Conservation (phyloP, 2,113 vertebrate species). For the Anguilla japonica region DNA sequence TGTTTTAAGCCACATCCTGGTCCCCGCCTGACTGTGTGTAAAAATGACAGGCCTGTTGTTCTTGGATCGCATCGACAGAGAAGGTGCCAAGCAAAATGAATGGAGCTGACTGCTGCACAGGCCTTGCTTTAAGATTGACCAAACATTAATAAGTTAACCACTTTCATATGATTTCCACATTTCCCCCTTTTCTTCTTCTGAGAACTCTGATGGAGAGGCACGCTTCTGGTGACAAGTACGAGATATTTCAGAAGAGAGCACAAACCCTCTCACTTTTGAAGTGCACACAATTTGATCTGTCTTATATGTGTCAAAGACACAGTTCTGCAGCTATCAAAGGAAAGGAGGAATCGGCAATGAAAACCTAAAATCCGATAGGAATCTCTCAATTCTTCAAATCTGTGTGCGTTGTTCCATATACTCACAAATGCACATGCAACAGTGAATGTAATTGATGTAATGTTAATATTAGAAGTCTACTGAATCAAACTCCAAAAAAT, state of each 20-base stretch:
- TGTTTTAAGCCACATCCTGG: constrained; percentile 60
- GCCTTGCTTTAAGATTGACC: constrained; percentile 61
- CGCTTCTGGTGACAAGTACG: constrained; percentile 37
- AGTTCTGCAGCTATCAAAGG: neutral
- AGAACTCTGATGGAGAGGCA: constrained; percentile 41
- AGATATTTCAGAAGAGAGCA: constrained; percentile 13
- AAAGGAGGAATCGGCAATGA: neutral
- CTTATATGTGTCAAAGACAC: neutral
- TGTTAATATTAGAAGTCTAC: too few species aligned
- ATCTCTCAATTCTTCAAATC: too few species aligned
- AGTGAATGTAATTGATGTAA: too few species aligned
- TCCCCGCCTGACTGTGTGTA: constrained; percentile 54
- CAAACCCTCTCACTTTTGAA: constrained; percentile 13
- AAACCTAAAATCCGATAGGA: neutral
- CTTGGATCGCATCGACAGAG: constrained; percentile 60
- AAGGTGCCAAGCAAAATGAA: constrained; percentile 69
- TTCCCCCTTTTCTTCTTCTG: constrained; percentile 49
- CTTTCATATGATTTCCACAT: constrained; percentile 48
- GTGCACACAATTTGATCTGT: neutral
- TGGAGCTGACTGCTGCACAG: constrained; percentile 63
- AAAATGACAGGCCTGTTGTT: constrained; percentile 68
- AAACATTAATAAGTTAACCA: constrained; percentile 56
- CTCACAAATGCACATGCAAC: too few species aligned
- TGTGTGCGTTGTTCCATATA: too few species aligned
- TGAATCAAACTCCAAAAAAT: too few species aligned